Conservation (phyloP, 2,113 vertebrate genomes). For the Lathamus discolor region DNA sequence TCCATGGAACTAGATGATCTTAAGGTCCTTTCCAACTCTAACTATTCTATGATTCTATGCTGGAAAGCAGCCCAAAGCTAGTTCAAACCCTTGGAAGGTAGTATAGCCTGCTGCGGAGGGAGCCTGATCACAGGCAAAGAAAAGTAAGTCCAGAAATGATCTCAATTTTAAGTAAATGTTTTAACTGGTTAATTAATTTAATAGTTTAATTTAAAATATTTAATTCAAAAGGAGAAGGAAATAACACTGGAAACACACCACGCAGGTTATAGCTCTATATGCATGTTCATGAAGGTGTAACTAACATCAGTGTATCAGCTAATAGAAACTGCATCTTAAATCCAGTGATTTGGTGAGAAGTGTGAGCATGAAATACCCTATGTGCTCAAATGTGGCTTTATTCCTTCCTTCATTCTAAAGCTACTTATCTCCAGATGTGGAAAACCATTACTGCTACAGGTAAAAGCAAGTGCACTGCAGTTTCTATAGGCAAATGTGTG, state of each 20-base stretch:
- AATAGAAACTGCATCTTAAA: neutral
- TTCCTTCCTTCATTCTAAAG: neutral
- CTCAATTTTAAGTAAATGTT: neutral
- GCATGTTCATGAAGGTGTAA: accelerated
- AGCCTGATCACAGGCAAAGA: neutral
- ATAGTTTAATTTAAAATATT: neutral
- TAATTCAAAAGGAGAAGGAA: neutral
- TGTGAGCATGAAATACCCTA: accelerated
- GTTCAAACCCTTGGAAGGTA: neutral
- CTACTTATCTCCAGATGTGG: neutral
- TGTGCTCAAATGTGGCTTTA: neutral
- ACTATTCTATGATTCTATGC: no score
- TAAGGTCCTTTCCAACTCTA: no score
- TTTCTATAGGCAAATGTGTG: neutral
- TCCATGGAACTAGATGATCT: no score
- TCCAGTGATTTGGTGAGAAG: neutral
- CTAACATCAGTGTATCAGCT: neutral
- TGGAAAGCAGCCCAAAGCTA: neutral
- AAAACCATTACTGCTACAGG: neutral
- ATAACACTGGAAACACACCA: neutral
- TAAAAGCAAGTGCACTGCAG: neutral
- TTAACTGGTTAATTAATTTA: neutral
- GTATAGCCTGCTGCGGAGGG: no score
- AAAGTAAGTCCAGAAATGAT: neutral
- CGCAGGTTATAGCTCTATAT: neutral